Evolutionary conservation across 2,888 invertebrate species (phyloP), one percentile per base, ranked within the genome.

Genomic region (Timandra comae): DNA sequence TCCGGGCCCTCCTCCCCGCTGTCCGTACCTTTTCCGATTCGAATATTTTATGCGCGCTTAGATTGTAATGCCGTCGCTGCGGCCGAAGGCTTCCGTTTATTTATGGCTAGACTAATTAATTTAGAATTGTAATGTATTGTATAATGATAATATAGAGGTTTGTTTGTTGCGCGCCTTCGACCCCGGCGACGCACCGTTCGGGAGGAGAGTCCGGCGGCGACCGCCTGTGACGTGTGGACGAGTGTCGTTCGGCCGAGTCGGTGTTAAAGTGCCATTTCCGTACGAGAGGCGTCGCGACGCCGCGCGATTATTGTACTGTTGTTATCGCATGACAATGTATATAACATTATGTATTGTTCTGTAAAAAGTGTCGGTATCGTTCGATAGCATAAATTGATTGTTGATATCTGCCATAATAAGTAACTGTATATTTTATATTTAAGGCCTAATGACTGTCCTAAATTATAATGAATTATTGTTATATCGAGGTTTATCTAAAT

Each of bases 331-430:
- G 65, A 67, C 62, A 56, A 60, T 64, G 65, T 68, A 69, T 49
- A 63, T 58, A 65, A 58, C 55, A 52, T 70, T 71, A 63, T 16
- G 16, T 16, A 16, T 16, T 6, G 16, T 71, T 78, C 64, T 76
- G 75, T 76, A 75, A 70, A 76, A 72, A 77, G 63, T 66, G 73
- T 70, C 78, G 62, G 70, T 76, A 73, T 69, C 70, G 59, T 77
- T n/a, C n/a, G n/a, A n/a, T n/a, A n/a, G n/a, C n/a, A 70, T 70
- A 75, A 79, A 79, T 75, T 75, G 68, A 74, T 80, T 79, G 82
- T 85, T 81, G 74, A 82, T 78, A 81, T 82, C 77, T 84, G 84
- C 84, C 84, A 84, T 85, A 84, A 81, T 82, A 77, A 76, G 61
- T 74, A 77, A 73, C 60, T 82, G 80, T 84, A 84, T 58, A 81